These are phyloP conservation scores for Prionailurus bengalensis DNA, from an alignment of 2,113 vertebrate species.

Conservation along the genomic window DNA sequence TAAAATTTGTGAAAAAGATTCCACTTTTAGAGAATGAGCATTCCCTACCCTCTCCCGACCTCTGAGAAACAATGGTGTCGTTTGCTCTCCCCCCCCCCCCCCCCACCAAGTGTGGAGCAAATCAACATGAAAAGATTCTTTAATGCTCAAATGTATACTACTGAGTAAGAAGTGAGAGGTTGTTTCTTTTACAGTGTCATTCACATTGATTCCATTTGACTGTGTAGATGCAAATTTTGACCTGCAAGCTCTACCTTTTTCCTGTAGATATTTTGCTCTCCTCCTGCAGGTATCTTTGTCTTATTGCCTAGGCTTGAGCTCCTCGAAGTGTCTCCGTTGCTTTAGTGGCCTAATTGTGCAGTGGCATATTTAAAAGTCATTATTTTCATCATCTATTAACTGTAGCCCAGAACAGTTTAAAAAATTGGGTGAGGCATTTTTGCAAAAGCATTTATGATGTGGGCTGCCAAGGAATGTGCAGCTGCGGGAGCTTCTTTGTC, in stretches of 20 bases:
- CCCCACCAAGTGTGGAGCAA: background rate
- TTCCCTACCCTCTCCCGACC: background rate
- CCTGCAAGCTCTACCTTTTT: conserved; percentile 50
- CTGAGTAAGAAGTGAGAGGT: conserved; percentile 12
- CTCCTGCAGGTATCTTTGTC: background rate
- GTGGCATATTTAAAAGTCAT: conserved; percentile 82
- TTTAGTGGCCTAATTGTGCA: conserved; percentile 66
- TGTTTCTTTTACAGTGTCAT: conserved; percentile 56
- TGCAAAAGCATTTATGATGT: conserved; percentile 80
- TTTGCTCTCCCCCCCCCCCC: background rate
- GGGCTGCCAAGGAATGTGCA: conserved; percentile 81
- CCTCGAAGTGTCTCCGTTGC: conserved; percentile 51
- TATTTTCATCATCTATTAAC: conserved; percentile 75
- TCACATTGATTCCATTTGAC: conserved; percentile 70
- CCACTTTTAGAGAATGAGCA: background rate
- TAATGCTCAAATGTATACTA: background rate
- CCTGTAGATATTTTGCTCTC: conserved; percentile 25
- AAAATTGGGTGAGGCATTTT: conserved; percentile 81
- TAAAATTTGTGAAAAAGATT: background rate
- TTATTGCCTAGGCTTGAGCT: conserved; percentile 13
- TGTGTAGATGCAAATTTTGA: conserved; percentile 66
- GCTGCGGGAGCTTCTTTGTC: conserved; percentile 73
- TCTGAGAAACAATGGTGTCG: background rate
- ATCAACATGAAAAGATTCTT: background rate
- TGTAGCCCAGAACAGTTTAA: conserved; percentile 62